Percentiles rank a stretch among this genome's conserved stretches.
These are phyloP conservation scores for Mellilla xanthometata DNA, from an alignment of 2,888 invertebrate species.

Conservation along the genomic window DNA sequence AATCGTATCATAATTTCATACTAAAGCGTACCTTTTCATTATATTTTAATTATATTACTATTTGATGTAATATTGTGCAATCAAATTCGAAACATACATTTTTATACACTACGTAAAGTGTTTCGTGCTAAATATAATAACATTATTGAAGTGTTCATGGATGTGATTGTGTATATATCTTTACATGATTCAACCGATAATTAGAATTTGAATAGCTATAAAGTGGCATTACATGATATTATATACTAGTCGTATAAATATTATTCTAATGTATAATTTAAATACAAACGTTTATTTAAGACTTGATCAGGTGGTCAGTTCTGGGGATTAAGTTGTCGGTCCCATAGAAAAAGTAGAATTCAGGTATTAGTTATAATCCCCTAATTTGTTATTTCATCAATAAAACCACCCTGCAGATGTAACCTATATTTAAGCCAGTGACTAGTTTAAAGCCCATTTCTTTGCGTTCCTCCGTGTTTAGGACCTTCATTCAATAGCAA, in stretches of 20 bases:
- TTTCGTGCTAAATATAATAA: constrained; percentile 46
- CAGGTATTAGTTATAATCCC: no score
- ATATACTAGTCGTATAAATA: constrained; percentile 48
- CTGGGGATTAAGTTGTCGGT: no score
- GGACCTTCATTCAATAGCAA: constrained; percentile 20
- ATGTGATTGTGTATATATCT: constrained; percentile 47
- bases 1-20: background rate
- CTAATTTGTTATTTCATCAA: no score
- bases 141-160: constrained; percentile 46
- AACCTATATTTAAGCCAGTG: constrained; percentile 27
- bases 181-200: constrained; percentile 35
- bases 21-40: background rate
- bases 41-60: background rate
- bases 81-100: constrained; percentile 1
- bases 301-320: no score
- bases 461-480: constrained; percentile 27
- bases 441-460: constrained; percentile 34
- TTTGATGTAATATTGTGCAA: constrained; percentile 1
- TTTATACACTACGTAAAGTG: constrained; percentile 48
- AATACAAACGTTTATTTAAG: background rate
- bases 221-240: constrained; percentile 30
- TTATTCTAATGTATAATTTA: constrained; percentile 33
- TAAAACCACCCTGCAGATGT: no score
- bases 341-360: no score
- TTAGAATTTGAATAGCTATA: constrained; percentile 36